Evolutionary conservation across 2,888 invertebrate genomes (phyloP), one percentile per base, ranked within the genome.

Genomic region (Hymenopus coronatus): DNA sequence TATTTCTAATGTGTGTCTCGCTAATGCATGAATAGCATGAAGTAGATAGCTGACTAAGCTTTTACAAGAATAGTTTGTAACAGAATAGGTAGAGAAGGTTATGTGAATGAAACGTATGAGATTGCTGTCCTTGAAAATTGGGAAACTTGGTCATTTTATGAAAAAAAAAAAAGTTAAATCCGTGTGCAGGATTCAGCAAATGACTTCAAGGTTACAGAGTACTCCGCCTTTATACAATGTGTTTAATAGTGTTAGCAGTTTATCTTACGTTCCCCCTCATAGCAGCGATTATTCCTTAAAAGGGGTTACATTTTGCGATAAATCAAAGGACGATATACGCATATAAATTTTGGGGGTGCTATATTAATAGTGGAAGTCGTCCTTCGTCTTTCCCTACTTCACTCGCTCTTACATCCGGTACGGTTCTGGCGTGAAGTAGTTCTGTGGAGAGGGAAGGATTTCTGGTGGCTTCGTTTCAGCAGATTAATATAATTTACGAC

Each of bases 401-500:
- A 40, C 40, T 84, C 84, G 25, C 40, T 84, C 84, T 33, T 84
- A 84, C 84, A 70, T 70, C 54, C 54, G 54, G 20, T 20, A 70
- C 54, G 54, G 54, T 70, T 70, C 54, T 70, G 54, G 54, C 54
- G 54, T 70, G 54, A 70, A 70, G 54, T 70, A 70, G 54, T 15
- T 70, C 20, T 70, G 54, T 70, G 54, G 54, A 70, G 20, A 70
- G 54, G 54, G 54, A 14, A 25, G 54, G 54, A 70, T 70, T 70
- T 15, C 85, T 54, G 27, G 85, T 85, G 85, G 85, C 27, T 25
- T 85, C 46, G 12, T n/a, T 85, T 28, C 54, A 28, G 46, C 28
- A 85, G 85, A 85, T 85, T 85, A 85, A 85, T 85, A 85, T 89
- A 88, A 89, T 89, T 89, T 87, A 89, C 89, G 89, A 84, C 88